Conservation (phyloP, 2,888 invertebrate genomes). For the Drosophila kanekoi region DNA sequence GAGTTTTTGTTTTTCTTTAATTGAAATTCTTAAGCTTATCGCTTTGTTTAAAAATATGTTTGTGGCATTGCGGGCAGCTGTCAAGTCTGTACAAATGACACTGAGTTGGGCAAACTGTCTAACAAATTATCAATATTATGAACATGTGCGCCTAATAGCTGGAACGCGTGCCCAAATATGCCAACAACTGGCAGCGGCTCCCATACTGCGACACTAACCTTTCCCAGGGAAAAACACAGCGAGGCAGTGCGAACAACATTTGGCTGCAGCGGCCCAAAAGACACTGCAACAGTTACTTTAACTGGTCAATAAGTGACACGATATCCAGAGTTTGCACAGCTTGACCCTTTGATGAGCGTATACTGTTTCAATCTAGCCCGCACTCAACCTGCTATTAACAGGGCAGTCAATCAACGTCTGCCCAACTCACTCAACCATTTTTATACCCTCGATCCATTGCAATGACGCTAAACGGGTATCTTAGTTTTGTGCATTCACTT, state of each 20-base stretch:
- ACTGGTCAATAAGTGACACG: not conserved
- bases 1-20: conserved; percentile 17
- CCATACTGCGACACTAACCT: not conserved
- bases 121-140: conserved; percentile 63
- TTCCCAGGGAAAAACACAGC: conserved; percentile 23
- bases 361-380: not conserved
- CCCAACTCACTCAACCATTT: not conserved
- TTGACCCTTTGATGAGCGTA: conserved; percentile 4
- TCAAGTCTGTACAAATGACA: conserved; percentile 31
- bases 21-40: conserved; percentile 37
- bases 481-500: no score
- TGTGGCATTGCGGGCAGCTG: conserved; percentile 27
- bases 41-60: conserved; percentile 1
- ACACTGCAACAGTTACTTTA: not conserved
- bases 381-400: not conserved
- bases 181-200: conserved; percentile 27
- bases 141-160: conserved; percentile 56
- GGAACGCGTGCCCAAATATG: conserved; percentile 31
- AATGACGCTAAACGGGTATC: no score
- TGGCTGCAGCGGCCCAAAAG: no score
- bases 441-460: no score
- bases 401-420: conserved; percentile 7
- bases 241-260: conserved; percentile 17
- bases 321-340: not conserved
- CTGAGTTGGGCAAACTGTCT: conserved; percentile 13